Evolutionary conservation across 2,888 invertebrate genomes (phyloP).

Genomic region (Melanargia galathea): DNA sequence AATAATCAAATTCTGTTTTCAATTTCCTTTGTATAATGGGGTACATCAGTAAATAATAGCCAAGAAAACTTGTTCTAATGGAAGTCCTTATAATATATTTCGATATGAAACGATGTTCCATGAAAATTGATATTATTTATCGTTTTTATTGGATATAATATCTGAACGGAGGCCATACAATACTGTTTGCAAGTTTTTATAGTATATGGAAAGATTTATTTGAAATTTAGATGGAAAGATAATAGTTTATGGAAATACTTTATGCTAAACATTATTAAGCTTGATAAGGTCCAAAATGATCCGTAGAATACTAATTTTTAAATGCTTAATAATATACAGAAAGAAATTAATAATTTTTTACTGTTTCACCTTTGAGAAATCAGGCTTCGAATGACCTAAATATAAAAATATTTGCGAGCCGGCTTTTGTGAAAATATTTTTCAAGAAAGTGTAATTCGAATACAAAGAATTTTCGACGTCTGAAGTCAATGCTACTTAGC

Average conservation of each 20-base stretch:
- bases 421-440: constrained; percentile 1
- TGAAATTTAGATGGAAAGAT: too few relatives aligned
- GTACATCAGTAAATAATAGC: constrained; percentile 7
- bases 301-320: too few relatives aligned
- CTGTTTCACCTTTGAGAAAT: neutral
- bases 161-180: neutral
- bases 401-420: neutral
- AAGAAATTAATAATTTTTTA: too few relatives aligned
- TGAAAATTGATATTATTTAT: constrained; percentile 5
- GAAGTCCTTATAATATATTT: constrained; percentile 9
- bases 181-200: too few relatives aligned
- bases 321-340: too few relatives aligned
- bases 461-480: constrained; percentile 61
- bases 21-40: constrained; percentile 28
- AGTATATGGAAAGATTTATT: too few relatives aligned
- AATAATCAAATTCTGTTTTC: constrained; percentile 22
- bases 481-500: constrained; percentile 69
- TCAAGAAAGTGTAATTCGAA: constrained; percentile 38
- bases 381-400: neutral
- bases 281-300: too few relatives aligned
- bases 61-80: constrained; percentile 9
- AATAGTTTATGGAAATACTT: too few relatives aligned
- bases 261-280: too few relatives aligned
- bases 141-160: neutral
- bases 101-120: neutral